phyloP scores from a whole-genome alignment of 2,888 invertebrate genomes.

The Dicyrtomina minuta region DNA sequence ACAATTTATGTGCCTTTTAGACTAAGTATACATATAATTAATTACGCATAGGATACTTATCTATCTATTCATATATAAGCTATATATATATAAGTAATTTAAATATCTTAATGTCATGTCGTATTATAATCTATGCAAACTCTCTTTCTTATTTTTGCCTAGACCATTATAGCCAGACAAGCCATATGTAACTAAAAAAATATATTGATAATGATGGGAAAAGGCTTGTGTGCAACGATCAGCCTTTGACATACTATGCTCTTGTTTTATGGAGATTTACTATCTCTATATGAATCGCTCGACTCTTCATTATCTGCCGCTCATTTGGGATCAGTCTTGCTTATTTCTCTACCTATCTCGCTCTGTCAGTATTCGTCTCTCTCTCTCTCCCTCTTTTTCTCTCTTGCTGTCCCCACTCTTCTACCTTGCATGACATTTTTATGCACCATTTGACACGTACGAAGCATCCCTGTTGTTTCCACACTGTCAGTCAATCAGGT shows the following conservation, averaged over 20 bases:
- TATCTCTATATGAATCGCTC: conserved; percentile 10
- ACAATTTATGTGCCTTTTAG: background rate
- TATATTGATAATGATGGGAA: conserved; percentile 41
- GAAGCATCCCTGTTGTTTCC: conserved; percentile 38
- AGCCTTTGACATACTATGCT: conserved; percentile 31
- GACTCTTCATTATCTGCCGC: conserved; percentile 32
- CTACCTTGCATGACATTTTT: conserved; percentile 32
- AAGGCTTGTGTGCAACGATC: conserved; percentile 41
- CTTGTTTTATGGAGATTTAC: conserved; percentile 13
- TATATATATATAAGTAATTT: background rate
- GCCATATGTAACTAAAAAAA: conserved; percentile 10
- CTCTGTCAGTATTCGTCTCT: conserved; percentile 4
- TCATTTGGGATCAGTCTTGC: conserved; percentile 28
- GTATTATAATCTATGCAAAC: conserved; percentile 11
- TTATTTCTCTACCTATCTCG: background rate
- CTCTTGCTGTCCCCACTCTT: conserved; percentile 31
- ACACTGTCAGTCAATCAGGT: conserved; percentile 25
- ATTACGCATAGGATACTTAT: background rate
- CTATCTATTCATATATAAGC: conserved; percentile 2
- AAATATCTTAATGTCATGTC: conserved; percentile 6
- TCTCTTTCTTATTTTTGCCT: conserved; percentile 5
- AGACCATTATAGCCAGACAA: background rate
- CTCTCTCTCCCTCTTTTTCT: conserved; percentile 37
- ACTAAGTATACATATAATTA: background rate
- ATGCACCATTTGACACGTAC: conserved; percentile 31